Evolutionary conservation across 2,888 invertebrate species (phyloP), one percentile per base, ranked within the genome.

Genomic region (Oscheius onirici): DNA sequence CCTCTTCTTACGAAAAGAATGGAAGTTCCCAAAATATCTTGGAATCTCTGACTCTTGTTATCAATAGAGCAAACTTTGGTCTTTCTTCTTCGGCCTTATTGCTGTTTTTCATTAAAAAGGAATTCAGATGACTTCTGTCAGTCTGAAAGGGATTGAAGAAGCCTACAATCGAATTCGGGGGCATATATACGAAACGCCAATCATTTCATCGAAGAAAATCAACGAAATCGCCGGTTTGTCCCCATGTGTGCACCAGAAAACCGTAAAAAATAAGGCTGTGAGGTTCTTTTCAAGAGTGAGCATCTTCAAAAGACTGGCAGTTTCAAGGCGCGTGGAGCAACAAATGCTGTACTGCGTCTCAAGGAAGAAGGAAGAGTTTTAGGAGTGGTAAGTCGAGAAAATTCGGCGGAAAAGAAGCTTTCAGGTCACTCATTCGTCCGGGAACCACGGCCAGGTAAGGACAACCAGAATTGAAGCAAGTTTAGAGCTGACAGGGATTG

Each of bases 371-470:
- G 63, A 11, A 67, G 51, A 10, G 34, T 51, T 26, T 26, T 72
- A 22, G 80, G 82, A 60, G 79, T 80, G 60, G 80, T 80, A 41
- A 66, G 54, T 43, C 3, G 8, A 34, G 34, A 34, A 34, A 34
- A 34, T 34, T 8, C 8, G n/a, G n/a, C n/a, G 8, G 34, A 34
- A 34, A 22, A 22, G 26, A 22, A 8, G 44, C 8, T 20, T 28
- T 28, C 34, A 71, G 55, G 28, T 89, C 3, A 90, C 90, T 0
- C 89, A 90, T 79, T 89, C 89, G 73, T 89, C 89, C 75, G 90
- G 90, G 22, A 90, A 90, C 77, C 90, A 90, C 84, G 90, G 90
- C n/a, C n/a, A n/a, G n/a, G n/a, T n/a, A n/a, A n/a, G n/a, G n/a
- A n/a, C n/a, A n/a, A n/a, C n/a, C n/a, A n/a, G n/a, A n/a, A n/a